Evolutionary conservation across 1,140 invertebrate species (phyloP).

Genomic region (Ceratina australensis): DNA sequence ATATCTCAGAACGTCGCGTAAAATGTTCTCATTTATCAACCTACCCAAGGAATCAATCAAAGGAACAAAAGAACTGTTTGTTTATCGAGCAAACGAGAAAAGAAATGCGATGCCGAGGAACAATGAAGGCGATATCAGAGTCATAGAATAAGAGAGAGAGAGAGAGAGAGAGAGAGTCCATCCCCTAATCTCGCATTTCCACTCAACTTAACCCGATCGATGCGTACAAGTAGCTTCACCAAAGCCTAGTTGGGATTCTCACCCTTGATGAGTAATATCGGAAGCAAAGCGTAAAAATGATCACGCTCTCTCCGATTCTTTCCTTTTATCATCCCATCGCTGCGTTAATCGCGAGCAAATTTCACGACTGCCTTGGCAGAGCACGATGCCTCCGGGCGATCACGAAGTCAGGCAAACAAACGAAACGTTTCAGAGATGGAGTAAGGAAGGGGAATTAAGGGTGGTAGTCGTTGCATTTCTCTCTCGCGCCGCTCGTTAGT

Average conservation of each 20-base stretch:
- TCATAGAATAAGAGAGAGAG: background rate
- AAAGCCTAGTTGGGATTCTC: background rate
- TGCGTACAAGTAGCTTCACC: background rate
- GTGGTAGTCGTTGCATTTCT: background rate
- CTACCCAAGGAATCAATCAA: too few relatives aligned
- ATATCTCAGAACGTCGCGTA: background rate
- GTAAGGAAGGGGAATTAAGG: too few relatives aligned
- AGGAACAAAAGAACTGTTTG: too few relatives aligned
- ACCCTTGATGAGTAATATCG: too few relatives aligned
- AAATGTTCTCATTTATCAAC: background rate
- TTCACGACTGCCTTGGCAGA: constrained; percentile 18
- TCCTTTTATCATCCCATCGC: background rate
- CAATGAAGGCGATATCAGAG: background rate
- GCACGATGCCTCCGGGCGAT: constrained; percentile 4
- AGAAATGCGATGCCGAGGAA: too few relatives aligned
- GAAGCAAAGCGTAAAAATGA: background rate
- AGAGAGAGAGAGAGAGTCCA: background rate
- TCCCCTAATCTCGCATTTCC: constrained; percentile 15
- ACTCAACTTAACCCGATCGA: background rate
- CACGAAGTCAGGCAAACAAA: constrained; percentile 38
- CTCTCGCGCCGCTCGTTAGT: constrained; percentile 19
- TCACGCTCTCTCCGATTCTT: background rate
- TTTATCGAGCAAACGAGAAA: too few relatives aligned
- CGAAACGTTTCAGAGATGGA: constrained; percentile 24
- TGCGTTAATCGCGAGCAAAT: background rate